Evolutionary conservation across 2,888 invertebrate genomes (phyloP), one percentile per base, ranked within the genome.

Genomic region (Drosophila borborema): DNA sequence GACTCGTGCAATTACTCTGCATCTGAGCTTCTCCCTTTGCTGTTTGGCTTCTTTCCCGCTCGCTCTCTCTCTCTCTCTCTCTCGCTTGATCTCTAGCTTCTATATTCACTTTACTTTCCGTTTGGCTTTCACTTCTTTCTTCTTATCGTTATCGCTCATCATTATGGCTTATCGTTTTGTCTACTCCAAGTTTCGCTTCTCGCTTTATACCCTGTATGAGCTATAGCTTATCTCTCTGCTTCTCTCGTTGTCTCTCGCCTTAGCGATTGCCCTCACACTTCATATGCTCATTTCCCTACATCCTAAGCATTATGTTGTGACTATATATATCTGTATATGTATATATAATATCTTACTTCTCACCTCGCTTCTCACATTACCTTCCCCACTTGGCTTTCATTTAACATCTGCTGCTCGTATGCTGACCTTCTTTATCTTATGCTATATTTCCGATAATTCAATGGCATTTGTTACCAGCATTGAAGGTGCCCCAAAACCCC

Each of bases 401-500:
- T 28, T n/a, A 40, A 23, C 23, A 1, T 3, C n/a, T n/a, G 10
- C 6, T 8, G 6, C 23, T 2, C 23, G 38, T 16, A 4, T 28
- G 28, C 38, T 23, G 6, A 14, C 20, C 18, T 38, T 68, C 7
- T n/a, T 46, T 46, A 9, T 59, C n/a, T 10, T 12, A 4, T 18
- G 34, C 3, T 10, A 51, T 18, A 34, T 18, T 34, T 14, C 14
- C 14, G 20, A 45, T 58, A 56, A 53, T 34, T 67, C 38, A 71
- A 62, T 63, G n/a, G 63, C 23, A 56, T 23, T 43, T 59, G 14
- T 9, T 20, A 12, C 18, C 51, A 20, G 12, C 55, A 2, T n/a
- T 5, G 43, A 3, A 16, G 20, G 3, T 38, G 20, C n/a, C 53
- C 59, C 70, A 53, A 46, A 63, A 36, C 69, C 82, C 74, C 80